Percentiles rank a stretch among this genome's conserved stretches.
Evolutionary conservation across 2,797 vertebrate species (phyloP).

Genomic region (Carcharodon carcharias): DNA sequence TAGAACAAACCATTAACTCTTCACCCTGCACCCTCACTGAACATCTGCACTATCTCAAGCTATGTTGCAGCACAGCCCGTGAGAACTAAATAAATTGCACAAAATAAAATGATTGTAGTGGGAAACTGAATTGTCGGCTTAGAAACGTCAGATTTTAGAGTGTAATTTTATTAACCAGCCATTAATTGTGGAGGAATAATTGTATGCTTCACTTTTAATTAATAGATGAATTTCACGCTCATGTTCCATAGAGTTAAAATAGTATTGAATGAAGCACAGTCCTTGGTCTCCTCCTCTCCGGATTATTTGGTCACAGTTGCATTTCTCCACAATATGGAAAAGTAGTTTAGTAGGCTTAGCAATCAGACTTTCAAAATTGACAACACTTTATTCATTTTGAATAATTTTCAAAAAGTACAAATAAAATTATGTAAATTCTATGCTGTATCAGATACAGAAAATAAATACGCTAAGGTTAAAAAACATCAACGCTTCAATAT

Average conservation of each 20-base stretch:
- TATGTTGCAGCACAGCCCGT: not conserved
- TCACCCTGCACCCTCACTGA: not conserved
- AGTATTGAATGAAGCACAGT: not conserved
- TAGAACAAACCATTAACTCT: no score
- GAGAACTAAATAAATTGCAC: not conserved
- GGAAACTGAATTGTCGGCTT: not conserved
- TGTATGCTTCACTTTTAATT: not conserved
- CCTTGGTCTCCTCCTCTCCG: not conserved
- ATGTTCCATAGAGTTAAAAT: not conserved
- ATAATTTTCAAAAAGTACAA: constrained; percentile 14
- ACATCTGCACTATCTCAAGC: not conserved
- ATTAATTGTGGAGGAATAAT: not conserved
- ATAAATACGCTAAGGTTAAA: not conserved
- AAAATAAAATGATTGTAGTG: not conserved
- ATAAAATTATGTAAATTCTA: constrained; percentile 12
- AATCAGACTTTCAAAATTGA: constrained; percentile 11
- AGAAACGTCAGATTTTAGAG: not conserved
- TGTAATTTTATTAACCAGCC: not conserved
- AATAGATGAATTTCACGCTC: not conserved
- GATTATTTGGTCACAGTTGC: not conserved
- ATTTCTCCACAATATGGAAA: not conserved
- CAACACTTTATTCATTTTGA: constrained; percentile 20
- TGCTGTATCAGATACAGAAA: constrained; percentile 11
- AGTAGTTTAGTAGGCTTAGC: not conserved
- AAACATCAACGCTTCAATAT: not conserved